Percentiles rank a stretch among this genome's conserved stretches.
Evolutionary conservation across 2,797 vertebrate species (phyloP).

Genomic region (Macropus fuliginosus): DNA sequence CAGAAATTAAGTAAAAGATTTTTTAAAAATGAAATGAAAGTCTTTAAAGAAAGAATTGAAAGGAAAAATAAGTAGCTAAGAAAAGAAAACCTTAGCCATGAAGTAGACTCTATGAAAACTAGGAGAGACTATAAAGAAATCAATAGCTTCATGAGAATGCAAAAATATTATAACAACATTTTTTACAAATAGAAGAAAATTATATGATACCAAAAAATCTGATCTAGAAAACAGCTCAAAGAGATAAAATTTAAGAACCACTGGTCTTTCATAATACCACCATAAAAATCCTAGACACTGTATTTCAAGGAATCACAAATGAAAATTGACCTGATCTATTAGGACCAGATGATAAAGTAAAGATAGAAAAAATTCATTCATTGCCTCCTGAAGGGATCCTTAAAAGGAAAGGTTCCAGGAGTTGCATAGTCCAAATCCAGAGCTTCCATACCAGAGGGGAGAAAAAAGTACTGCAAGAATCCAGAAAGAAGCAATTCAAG

Average conservation of each 20-base stretch:
- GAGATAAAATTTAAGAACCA: neutral
- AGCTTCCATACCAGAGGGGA: neutral
- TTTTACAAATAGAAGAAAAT: neutral
- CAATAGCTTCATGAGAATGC: neutral
- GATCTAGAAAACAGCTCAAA: neutral
- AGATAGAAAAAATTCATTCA: neutral
- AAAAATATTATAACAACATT: neutral
- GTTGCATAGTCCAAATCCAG: neutral
- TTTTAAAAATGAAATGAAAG: neutral
- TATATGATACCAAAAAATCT: neutral
- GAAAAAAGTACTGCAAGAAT: neutral
- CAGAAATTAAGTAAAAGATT: neutral
- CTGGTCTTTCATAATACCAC: neutral
- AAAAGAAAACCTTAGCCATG: neutral
- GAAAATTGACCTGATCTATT: neutral
- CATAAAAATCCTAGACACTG: neutral
- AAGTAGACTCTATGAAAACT: neutral
- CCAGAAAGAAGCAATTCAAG: neutral
- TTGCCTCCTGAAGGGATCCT: neutral
- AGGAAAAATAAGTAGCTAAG: neutral
- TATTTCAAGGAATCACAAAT: neutral
- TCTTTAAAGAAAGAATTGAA: neutral
- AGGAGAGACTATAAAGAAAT: neutral
- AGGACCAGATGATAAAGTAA: neutral
- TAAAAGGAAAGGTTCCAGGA: neutral